Conservation (phyloP, 2,888 invertebrate genomes). For the Cephus sareptanus region DNA sequence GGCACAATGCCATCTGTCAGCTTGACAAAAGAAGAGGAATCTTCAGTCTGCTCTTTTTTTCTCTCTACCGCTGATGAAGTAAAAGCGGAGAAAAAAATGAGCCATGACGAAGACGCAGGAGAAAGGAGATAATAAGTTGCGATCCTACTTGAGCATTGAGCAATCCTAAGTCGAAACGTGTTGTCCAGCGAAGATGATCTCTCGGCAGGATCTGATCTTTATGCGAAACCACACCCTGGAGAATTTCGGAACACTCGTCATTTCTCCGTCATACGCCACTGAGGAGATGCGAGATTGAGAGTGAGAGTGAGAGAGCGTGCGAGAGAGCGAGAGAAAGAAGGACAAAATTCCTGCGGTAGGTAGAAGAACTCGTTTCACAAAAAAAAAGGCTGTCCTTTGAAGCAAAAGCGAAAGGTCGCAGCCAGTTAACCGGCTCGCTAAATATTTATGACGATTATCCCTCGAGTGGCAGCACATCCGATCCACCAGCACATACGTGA, state of each 20-base stretch:
- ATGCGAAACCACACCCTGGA: neutral
- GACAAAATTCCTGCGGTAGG: neutral
- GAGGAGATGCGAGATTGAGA: neutral
- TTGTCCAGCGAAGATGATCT: neutral
- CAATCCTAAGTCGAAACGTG: too few relatives aligned
- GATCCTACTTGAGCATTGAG: too few relatives aligned
- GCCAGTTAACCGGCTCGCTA: neutral
- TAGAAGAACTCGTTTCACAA: neutral
- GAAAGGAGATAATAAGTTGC: too few relatives aligned
- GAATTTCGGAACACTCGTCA: neutral
- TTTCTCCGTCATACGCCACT: neutral
- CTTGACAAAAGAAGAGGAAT: neutral
- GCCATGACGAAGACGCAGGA: too few relatives aligned
- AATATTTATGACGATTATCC: conserved; percentile 14
- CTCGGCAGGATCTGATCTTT: neutral
- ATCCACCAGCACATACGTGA: too few relatives aligned
- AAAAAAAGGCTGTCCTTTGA: neutral
- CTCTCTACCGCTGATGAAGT: too few relatives aligned
- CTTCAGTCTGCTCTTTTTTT: neutral
- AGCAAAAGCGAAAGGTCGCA: neutral
- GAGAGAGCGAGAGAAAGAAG: conserved; percentile 3
- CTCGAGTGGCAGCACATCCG: neutral
- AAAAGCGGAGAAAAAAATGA: too few relatives aligned
- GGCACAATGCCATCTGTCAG: neutral
- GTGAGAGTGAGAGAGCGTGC: neutral